phyloP scores from a whole-genome alignment of 2,888 invertebrate species.

The Acheta domesticus region DNA sequence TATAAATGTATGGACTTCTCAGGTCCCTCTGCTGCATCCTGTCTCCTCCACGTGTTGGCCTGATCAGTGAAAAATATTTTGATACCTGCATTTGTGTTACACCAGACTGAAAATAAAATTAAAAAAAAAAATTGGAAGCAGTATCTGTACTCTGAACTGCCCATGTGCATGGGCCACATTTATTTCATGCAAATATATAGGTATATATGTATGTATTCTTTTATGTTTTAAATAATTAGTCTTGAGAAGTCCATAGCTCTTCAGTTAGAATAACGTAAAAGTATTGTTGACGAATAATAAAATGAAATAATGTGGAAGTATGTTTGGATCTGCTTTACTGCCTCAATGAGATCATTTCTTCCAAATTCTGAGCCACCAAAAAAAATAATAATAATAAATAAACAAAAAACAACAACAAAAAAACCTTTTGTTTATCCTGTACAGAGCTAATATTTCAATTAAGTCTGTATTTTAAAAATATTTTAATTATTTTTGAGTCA shows the following conservation, averaged over 20 bases:
- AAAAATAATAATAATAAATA: no score
- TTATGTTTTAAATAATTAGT: slow-evolving; percentile 3
- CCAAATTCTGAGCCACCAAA: slow-evolving; percentile 18
- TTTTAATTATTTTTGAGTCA: slow-evolving; percentile 29
- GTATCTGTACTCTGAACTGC: slow-evolving; percentile 19
- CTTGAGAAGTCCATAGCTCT: slow-evolving; percentile 36
- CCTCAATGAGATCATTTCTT: slow-evolving; percentile 27
- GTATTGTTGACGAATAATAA: slow-evolving; percentile 35
- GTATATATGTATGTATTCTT: slow-evolving; percentile 1
- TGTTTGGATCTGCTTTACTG: slow-evolving; percentile 32
- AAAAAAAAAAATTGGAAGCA: not conserved
- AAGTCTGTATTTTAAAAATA: slow-evolving; percentile 25
- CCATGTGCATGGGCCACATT: not conserved
- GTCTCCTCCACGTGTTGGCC: slow-evolving; percentile 21
- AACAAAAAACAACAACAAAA: slow-evolving; percentile 11
- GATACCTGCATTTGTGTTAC: slow-evolving; percentile 20
- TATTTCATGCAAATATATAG: no score
- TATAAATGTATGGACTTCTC: slow-evolving; percentile 37
- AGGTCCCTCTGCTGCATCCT: slow-evolving; percentile 30
- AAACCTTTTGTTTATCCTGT: slow-evolving; percentile 22
- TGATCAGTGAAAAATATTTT: slow-evolving; percentile 7
- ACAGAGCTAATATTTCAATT: slow-evolving; percentile 22
- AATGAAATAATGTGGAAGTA: slow-evolving; percentile 29
- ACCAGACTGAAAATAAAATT: slow-evolving; percentile 19
- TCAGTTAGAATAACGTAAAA: slow-evolving; percentile 31